Evolutionary conservation across 2,797 vertebrate species (phyloP).

Genomic region (Danio aesculapii): DNA sequence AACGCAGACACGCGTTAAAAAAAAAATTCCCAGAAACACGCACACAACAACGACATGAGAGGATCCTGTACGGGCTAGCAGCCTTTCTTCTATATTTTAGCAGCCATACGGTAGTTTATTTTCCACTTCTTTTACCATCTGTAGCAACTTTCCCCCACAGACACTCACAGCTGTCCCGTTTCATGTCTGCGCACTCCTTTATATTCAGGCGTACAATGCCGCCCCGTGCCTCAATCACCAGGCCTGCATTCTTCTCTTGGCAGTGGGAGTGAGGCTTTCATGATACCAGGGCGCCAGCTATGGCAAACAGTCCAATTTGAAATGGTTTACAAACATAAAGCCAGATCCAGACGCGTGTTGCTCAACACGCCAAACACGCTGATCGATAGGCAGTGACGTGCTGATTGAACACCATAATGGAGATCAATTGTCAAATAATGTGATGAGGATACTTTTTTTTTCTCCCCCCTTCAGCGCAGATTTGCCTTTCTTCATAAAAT

Average conservation of each 20-base stretch:
- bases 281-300: slow-evolving; percentile 31
- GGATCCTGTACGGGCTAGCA: slow-evolving; percentile 49
- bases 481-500: slow-evolving; percentile 23
- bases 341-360: neutral
- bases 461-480: neutral
- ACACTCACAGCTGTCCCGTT: slow-evolving; percentile 85
- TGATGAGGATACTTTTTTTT: neutral
- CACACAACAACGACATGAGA: slow-evolving; percentile 43
- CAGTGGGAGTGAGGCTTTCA: slow-evolving; percentile 50
- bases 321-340: neutral
- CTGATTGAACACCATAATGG: slow-evolving; percentile 31
- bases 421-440: slow-evolving; percentile 53
- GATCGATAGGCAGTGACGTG: slow-evolving; percentile 37
- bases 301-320: slow-evolving; percentile 27
- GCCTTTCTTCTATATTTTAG: slow-evolving; percentile 80
- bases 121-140: slow-evolving; percentile 80
- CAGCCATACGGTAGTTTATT: slow-evolving; percentile 83
- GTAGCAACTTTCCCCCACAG: slow-evolving; percentile 86
- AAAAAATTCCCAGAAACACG: slow-evolving; percentile 38
- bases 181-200: slow-evolving; percentile 81
- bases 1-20: slow-evolving; percentile 40
- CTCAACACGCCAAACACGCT: slow-evolving; percentile 31
- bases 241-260: slow-evolving; percentile 56
- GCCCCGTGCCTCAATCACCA: slow-evolving; percentile 72
- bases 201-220: slow-evolving; percentile 74